These are phyloP conservation scores for Thelaira solivaga DNA, from an alignment of 2,888 invertebrate genomes.

Conservation along the genomic window DNA sequence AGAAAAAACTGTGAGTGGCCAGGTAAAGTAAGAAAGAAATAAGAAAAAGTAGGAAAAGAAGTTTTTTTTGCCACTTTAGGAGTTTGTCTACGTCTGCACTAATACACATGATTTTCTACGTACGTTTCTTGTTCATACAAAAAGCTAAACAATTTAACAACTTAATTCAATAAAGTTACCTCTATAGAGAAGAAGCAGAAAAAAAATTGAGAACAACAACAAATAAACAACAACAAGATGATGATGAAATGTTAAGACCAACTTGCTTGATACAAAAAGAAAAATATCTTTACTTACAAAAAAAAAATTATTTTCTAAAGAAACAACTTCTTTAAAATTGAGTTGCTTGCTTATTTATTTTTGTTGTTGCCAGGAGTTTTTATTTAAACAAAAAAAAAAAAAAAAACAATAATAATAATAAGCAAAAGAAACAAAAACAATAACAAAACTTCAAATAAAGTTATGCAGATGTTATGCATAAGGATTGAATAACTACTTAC, in stretches of 20 bases:
- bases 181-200: not conserved
- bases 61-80: conserved; percentile 13
- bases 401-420: conserved; percentile 19
- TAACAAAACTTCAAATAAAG: not conserved
- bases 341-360: conserved; percentile 19
- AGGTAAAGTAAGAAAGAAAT: no score
- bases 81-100: conserved; percentile 1
- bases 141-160: conserved; percentile 66
- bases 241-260: conserved; percentile 54
- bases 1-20: conserved; percentile 40
- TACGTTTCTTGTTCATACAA: conserved; percentile 37
- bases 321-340: conserved; percentile 53
- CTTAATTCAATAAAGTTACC: conserved; percentile 65
- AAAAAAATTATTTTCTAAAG: conserved; percentile 9
- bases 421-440: not conserved
- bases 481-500: conserved; percentile 3
- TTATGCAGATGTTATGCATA: conserved; percentile 33
- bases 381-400: no score
- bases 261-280: conserved; percentile 23
- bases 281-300: not conserved
- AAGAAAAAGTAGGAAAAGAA: no score
- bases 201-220: not conserved
- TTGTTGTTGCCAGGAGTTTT: conserved; percentile 38
- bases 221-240: conserved; percentile 1
- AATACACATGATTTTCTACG: conserved; percentile 7